These are phyloP conservation scores for Acleris sparsana DNA, from an alignment of 2,888 invertebrate species.

Conservation along the genomic window DNA sequence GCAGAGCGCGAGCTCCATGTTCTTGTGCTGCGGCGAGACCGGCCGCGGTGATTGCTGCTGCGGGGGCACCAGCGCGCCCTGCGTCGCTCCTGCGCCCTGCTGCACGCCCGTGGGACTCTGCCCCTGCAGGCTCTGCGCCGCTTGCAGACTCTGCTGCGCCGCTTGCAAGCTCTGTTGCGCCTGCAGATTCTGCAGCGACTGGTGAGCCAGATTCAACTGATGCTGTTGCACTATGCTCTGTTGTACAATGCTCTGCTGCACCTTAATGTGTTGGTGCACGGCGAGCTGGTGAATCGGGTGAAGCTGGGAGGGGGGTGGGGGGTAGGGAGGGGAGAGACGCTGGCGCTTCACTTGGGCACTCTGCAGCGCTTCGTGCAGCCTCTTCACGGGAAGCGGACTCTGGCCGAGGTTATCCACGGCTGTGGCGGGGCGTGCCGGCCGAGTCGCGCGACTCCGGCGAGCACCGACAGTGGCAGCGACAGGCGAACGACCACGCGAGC, in stretches of 20 bases:
- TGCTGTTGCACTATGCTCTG: slow-evolving; percentile 80
- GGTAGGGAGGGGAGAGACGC: slow-evolving; percentile 84
- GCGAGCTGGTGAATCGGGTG: slow-evolving; percentile 78
- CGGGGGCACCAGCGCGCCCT: slow-evolving; percentile 75
- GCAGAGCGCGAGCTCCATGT: slow-evolving; percentile 89
- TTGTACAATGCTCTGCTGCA: slow-evolving; percentile 78
- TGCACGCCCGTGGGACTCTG: slow-evolving; percentile 64
- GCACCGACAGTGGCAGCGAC: slow-evolving; percentile 78
- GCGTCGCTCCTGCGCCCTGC: slow-evolving; percentile 68
- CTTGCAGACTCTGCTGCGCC: slow-evolving; percentile 61
- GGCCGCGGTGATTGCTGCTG: slow-evolving; percentile 75
- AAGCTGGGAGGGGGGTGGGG: slow-evolving; percentile 75
- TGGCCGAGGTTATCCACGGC: slow-evolving; percentile 84
- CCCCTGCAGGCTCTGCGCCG: slow-evolving; percentile 61
- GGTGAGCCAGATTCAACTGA: slow-evolving; percentile 77
- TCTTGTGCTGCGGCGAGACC: slow-evolving; percentile 75
- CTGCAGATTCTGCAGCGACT: slow-evolving; percentile 73
- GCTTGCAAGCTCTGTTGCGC: slow-evolving; percentile 66
- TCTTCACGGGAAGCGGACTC: slow-evolving; percentile 82
- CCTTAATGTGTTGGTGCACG: slow-evolving; percentile 78
- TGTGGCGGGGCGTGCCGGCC: slow-evolving; percentile 81
- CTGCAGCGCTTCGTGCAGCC: slow-evolving; percentile 85
- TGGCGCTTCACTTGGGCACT: slow-evolving; percentile 85
- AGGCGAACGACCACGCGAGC: slow-evolving; percentile 70
- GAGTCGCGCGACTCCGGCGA: slow-evolving; percentile 82